Percentiles rank a stretch among this genome's conserved stretches.
Conservation (phyloP, 35 echinoderm and acorn worm genomes). For the Heliocidaris tuberculata region DNA sequence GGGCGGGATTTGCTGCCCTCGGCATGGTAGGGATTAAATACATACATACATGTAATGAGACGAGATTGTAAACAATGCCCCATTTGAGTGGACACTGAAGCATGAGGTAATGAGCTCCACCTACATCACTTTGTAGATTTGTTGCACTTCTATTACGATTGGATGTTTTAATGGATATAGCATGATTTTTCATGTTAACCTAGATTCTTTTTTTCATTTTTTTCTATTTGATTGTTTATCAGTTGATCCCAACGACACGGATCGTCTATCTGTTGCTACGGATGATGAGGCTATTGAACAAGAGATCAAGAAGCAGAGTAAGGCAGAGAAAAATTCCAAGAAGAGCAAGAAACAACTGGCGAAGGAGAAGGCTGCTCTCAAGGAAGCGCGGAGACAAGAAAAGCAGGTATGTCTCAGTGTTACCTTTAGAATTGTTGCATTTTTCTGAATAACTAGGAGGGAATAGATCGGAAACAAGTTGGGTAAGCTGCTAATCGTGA, state of each 20-base stretch:
- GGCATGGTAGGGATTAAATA: no score
- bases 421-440: background rate
- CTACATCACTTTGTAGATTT: no score
- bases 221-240: background rate
- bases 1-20: no score
- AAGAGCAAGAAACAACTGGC: constrained; percentile 86
- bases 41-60: no score
- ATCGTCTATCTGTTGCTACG: constrained; percentile 63
- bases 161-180: no score
- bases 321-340: constrained; percentile 53
- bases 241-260: constrained; percentile 20
- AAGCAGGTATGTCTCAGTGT: constrained; percentile 59
- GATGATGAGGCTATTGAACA: constrained; percentile 85
- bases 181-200: no score
- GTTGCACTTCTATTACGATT: no score
- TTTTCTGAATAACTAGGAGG: background rate
- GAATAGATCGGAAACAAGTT: background rate
- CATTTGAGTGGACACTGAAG: no score
- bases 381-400: constrained; percentile 73
- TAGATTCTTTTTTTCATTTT: no score
- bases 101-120: no score
- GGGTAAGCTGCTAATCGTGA: background rate
- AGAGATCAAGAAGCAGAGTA: constrained; percentile 60
- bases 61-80: no score
- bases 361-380: constrained; percentile 79